Conservation (phyloP, 2,797 vertebrate species). For the Ptychadena robeensis region DNA sequence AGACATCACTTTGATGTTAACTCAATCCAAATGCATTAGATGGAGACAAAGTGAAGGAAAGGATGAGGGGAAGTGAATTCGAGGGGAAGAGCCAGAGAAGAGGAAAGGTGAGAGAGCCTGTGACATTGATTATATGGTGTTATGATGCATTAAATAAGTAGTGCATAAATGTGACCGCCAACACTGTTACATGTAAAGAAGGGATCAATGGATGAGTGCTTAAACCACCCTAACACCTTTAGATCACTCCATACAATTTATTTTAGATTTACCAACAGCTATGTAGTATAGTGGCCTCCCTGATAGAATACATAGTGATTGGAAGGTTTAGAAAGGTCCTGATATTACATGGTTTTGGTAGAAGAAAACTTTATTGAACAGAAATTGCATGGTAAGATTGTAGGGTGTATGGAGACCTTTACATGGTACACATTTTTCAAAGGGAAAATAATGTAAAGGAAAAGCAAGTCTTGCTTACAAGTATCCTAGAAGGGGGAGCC, state of each 20-base stretch:
- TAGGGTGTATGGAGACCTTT: too few species aligned
- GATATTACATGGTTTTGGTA: too few species aligned
- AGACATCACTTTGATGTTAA: constrained; percentile 52
- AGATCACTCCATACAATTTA: too few species aligned
- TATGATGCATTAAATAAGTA: not conserved
- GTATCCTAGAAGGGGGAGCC: not conserved
- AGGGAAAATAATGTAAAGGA: not conserved
- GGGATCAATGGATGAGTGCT: not conserved
- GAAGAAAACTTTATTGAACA: too few species aligned
- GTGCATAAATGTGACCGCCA: not conserved
- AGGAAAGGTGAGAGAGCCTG: constrained; percentile 9
- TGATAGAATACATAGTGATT: too few species aligned
- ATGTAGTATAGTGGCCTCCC: too few species aligned
- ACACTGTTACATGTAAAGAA: not conserved
- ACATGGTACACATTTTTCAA: not conserved
- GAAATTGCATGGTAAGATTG: too few species aligned
- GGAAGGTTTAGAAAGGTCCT: too few species aligned
- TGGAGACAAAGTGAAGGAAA: constrained; percentile 19
- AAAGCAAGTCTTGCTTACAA: not conserved
- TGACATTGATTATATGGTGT: constrained; percentile 11
- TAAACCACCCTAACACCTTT: too few species aligned
- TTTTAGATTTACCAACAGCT: too few species aligned
- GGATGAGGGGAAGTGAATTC: constrained; percentile 20
- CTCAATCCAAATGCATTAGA: constrained; percentile 53
- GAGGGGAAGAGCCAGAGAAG: not conserved